These are phyloP conservation scores for Channallabes apus DNA, from an alignment of 2,797 vertebrate genomes.

Conservation along the genomic window DNA sequence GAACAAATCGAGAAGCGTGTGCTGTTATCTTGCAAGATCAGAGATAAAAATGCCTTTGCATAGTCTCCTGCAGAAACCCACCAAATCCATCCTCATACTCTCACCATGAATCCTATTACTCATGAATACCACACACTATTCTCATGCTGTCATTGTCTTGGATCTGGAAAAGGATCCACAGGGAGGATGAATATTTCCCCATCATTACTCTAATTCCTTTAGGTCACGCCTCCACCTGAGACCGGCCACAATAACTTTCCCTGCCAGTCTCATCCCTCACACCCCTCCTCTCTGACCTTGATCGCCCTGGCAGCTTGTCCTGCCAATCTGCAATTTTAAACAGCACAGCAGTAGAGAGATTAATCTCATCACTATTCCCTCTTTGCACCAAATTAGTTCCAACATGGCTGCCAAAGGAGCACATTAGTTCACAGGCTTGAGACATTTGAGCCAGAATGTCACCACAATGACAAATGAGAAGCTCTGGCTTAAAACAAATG, in stretches of 20 bases:
- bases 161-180: not conserved
- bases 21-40: not conserved
- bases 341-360: slow-evolving; percentile 33
- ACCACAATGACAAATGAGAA: slow-evolving; percentile 18
- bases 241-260: slow-evolving; percentile 32
- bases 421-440: slow-evolving; percentile 32
- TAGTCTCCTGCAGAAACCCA: not conserved
- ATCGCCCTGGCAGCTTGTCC: slow-evolving; percentile 34
- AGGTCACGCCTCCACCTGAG: slow-evolving; percentile 10
- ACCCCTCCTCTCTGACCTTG: slow-evolving; percentile 39
- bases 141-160: too few species aligned
- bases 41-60: not conserved
- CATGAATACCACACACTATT: not conserved
- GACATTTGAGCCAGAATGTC: slow-evolving; percentile 27
- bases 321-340: slow-evolving; percentile 34
- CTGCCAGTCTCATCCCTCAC: slow-evolving; percentile 44
- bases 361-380: slow-evolving; percentile 39
- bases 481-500: slow-evolving; percentile 20
- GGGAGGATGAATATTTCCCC: not conserved
- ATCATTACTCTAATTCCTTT: slow-evolving; percentile 15
- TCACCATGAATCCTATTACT: not conserved
- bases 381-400: slow-evolving; percentile 47
- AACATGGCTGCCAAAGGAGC: slow-evolving; percentile 44
- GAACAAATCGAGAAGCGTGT: not conserved
- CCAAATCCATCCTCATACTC: not conserved